Evolutionary conservation across 2,888 invertebrate genomes (phyloP), one percentile per base, ranked within the genome.

Genomic region (Cistogaster globosa): DNA sequence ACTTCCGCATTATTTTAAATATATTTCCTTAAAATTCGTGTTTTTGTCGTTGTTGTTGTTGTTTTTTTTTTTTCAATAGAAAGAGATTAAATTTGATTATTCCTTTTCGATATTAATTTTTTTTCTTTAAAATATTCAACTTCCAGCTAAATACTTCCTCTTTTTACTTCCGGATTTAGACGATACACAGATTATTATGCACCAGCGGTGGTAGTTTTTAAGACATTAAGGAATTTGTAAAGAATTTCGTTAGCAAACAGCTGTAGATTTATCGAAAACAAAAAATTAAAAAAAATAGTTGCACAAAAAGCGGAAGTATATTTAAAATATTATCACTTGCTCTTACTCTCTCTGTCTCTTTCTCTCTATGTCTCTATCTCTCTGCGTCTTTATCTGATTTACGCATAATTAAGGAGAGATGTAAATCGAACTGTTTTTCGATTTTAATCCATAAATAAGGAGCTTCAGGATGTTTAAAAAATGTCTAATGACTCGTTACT

Each of bases 151-250:
- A 84, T 79, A 79, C 79, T 84, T 84, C 83, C 83, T 79, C 63
- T 71, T 75, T 83, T 75, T 79, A 79, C 85, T 85, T 85, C 85
- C 85, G 85, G 77, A 85, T 82, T 85, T 85, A 72, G 68, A 32
- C 55, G 57, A 58, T 42, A 57, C 22, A 62, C 36, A 20, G 42
- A 26, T 55, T 38, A 72, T 12, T 45, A 36, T 16, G 20, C 32
- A 58, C 1, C 51, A 9, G 14, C 42, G 42, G 16, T 75, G 69
- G 63, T 55, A 71, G 63, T 69, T 57, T 53, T 62, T 11, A 38
- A 16, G 48, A 20, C 9, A 53, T 53, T 26, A 42, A 63, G 45
- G 12, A 18, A 74, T 74, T 74, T 74, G 60, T 48, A 69, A n/a
- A 12, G n/a, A 58, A 72, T 51, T 79, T 72, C 58, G 68, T 63